Base-by-base conservation (phyloP, 2,888 invertebrate genomes). In the Cetonia aurata region DNA sequence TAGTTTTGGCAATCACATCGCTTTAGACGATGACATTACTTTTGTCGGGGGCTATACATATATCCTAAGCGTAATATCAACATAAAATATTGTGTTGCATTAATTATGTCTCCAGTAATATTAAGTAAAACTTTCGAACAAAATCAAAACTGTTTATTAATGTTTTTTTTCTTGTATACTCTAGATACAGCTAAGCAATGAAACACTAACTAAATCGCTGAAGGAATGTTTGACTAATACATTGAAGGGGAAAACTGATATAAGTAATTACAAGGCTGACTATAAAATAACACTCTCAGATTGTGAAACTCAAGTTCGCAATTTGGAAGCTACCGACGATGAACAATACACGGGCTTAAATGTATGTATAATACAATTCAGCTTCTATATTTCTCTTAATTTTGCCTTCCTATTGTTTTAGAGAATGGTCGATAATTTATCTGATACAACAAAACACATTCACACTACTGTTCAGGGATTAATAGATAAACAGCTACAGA, bases 241-340 rank as follows among this genome's bases (percentile, higher is more conserved):
- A 4, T 19, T 6, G 3, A 8, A n/a, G 6, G 10, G 4, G 25
- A 33, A 48, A 48, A 15, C 6, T 33, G 13, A 31, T 2, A 62
- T 62, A 9, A 33, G 48, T 9, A 33, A 10, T 15, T 31, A 25
- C 9, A 9, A 9, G 6, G 60, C 9, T 25, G 60, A 62, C 31
- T 13, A 48, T 48, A 9, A 31, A 48, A 48, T 31, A 15, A 9
- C 31, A n/a, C 13, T 62, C 10, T 62, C 15, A 33, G 33, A 62
- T 48, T 9, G 1, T 48, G 1, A 33, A 8, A 46, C 13, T 2
- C 9, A 62, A 6, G 12, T 33, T 19, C 15, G n/a, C 13, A n/a
- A 48, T 48, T 3, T 10, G 9, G 60, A 62, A 62, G 31, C 46
- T 48, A 31, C 15, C 17, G 60, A 62, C 31, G 60, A 62, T 33